A percentile compares a stretch with the other conserved stretches of the same genome.
These are phyloP conservation scores for Argentina silus DNA, from an alignment of 2,797 vertebrate species.

Conservation along the genomic window DNA sequence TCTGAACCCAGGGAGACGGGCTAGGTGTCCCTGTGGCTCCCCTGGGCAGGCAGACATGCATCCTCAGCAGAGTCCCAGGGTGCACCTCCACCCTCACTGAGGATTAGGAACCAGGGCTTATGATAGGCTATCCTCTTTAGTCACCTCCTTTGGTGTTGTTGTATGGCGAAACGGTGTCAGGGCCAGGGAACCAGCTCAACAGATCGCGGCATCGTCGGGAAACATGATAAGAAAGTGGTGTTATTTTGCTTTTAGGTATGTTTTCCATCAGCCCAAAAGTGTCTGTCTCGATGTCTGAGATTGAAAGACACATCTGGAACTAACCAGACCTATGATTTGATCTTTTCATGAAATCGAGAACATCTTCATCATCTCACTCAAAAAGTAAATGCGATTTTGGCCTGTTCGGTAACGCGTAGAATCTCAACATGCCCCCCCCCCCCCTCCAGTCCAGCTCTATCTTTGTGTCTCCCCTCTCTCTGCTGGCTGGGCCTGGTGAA, in stretches of 20 bases:
- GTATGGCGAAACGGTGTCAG: conserved; percentile 22
- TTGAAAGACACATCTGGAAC: too few relatives aligned
- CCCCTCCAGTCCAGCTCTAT: neutral
- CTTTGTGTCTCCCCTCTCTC: neutral
- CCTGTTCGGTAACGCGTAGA: conserved; percentile 67
- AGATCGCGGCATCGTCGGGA: conserved; percentile 16
- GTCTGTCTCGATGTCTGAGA: too few relatives aligned
- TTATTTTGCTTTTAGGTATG: neutral
- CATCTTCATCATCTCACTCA: conserved; percentile 60
- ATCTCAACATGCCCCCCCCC: conserved; percentile 60
- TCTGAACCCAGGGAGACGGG: conserved; percentile 62
- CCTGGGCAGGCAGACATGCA: conserved; percentile 19
- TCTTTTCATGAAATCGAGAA: conserved; percentile 57
- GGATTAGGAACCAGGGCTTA: conserved; percentile 53
- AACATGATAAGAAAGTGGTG: too few relatives aligned
- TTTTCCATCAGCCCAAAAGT: neutral
- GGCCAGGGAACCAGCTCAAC: conserved; percentile 11
- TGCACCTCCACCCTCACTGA: conserved; percentile 49
- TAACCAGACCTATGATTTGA: too few relatives aligned
- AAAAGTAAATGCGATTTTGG: conserved; percentile 62
- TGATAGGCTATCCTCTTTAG: conserved; percentile 41
- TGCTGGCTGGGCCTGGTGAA: conserved; percentile 18
- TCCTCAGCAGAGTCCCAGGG: conserved; percentile 57
- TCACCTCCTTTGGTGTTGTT: conserved; percentile 23
- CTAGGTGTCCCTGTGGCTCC: conserved; percentile 43